These are phyloP conservation scores for Nomada goodeniana DNA, from an alignment of 2,888 invertebrate species.

Conservation along the genomic window DNA sequence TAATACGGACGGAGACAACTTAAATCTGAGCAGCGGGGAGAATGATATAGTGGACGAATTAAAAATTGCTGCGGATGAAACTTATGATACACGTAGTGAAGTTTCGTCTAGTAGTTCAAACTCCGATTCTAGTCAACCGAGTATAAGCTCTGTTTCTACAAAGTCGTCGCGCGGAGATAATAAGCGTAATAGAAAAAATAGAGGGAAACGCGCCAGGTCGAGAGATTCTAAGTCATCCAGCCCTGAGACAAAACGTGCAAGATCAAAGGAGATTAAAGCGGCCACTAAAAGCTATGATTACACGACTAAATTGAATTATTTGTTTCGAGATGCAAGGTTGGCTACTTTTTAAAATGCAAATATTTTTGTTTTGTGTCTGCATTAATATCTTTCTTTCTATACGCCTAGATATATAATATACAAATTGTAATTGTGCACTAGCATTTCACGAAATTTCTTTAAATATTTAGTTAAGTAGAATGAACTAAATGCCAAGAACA, in stretches of 20 bases:
- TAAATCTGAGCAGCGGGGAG: conserved; percentile 81
- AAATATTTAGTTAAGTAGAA: conserved; percentile 45
- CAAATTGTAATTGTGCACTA: conserved; percentile 6
- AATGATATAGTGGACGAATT: conserved; percentile 92
- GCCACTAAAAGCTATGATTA: conserved; percentile 92
- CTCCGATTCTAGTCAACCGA: conserved; percentile 88
- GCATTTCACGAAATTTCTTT: not conserved
- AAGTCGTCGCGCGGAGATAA: conserved; percentile 86
- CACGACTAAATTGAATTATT: conserved; percentile 95
- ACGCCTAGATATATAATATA: not conserved
- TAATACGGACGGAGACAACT: conserved; percentile 79
- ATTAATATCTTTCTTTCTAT: not conserved
- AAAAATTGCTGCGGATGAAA: conserved; percentile 90
- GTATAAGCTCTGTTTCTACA: conserved; percentile 92
- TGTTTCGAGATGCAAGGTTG: conserved; percentile 94
- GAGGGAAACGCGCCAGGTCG: conserved; percentile 79
- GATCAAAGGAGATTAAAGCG: conserved; percentile 82
- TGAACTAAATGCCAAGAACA: conserved; percentile 50
- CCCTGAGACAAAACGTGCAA: conserved; percentile 82
- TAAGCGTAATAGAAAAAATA: conserved; percentile 80
- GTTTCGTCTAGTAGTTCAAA: conserved; percentile 92
- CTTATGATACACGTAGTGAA: conserved; percentile 95
- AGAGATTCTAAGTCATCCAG: conserved; percentile 81
- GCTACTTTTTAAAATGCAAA: conserved; percentile 55
- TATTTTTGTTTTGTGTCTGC: not conserved